Conservation (phyloP, 2,797 vertebrate genomes). For the Sebastiscus albofasciatus region DNA sequence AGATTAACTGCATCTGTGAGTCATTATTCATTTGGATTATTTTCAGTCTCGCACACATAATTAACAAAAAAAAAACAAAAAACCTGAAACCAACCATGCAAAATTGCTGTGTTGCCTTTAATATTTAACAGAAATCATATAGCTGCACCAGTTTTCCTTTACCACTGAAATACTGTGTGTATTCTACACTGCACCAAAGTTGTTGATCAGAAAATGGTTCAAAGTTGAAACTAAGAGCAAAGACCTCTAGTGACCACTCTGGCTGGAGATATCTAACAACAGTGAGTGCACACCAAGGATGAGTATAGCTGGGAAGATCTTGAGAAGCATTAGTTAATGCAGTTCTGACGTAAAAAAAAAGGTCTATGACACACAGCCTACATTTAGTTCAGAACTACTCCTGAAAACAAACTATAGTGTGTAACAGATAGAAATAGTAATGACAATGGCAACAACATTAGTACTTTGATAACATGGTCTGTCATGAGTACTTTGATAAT, state of each 20-base stretch:
- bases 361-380: background rate
- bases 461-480: too few relatives aligned
- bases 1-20: constrained; percentile 31
- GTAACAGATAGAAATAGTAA: background rate
- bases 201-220: background rate
- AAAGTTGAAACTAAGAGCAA: background rate
- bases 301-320: background rate
- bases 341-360: constrained; percentile 1
- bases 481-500: too few relatives aligned
- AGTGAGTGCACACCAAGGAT: background rate
- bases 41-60: background rate
- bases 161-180: background rate
- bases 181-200: background rate
- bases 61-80: background rate
- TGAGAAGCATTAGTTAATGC: constrained; percentile 16
- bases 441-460: background rate
- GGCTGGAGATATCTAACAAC: background rate
- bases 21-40: constrained; percentile 27
- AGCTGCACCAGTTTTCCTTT: background rate
- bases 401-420: background rate
- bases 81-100: background rate
- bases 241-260: background rate
- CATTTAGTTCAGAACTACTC: background rate
- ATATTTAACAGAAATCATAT: constrained; percentile 4
- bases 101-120: background rate